phyloP scores from a whole-genome alignment of 2,888 invertebrate genomes.

The Entomobrya multifasciata region DNA sequence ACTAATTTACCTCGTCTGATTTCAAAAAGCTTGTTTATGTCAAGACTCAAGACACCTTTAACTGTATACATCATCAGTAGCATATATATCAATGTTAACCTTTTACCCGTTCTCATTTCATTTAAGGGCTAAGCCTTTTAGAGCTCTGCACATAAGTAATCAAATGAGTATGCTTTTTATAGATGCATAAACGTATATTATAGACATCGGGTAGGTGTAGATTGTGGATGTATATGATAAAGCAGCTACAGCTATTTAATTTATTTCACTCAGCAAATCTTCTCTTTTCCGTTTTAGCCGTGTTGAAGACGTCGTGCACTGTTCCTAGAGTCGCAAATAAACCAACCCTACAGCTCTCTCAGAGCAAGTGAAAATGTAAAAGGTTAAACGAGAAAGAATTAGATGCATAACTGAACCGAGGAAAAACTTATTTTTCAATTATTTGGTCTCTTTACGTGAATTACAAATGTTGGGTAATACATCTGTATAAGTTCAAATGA shows the following conservation, averaged over 20 bases:
- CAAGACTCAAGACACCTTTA: no score
- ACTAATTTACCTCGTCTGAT: no score
- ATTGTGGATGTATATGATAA: not conserved
- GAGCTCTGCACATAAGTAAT: no score
- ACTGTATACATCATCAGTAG: no score
- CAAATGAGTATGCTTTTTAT: not conserved
- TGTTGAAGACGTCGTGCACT: not conserved
- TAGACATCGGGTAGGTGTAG: not conserved
- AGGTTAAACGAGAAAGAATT: conserved; percentile 49
- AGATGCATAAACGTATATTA: not conserved
- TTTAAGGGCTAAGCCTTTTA: no score
- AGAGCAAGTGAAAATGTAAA: conserved; percentile 31
- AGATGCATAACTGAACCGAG: not conserved
- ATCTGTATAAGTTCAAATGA: conserved; percentile 8
- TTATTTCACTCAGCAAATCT: conserved; percentile 29
- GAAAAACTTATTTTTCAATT: conserved; percentile 63
- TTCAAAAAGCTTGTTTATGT: no score
- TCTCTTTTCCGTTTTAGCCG: not conserved
- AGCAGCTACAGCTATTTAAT: conserved; percentile 25
- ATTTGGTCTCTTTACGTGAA: conserved; percentile 50
- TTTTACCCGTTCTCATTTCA: no score
- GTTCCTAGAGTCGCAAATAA: not conserved
- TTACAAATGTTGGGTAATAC: conserved; percentile 56
- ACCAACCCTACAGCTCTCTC: conserved; percentile 18
- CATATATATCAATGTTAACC: no score